Percentiles rank a stretch among this genome's conserved stretches.
These are phyloP conservation scores for Nemotelus pantherinus DNA, from an alignment of 2,888 invertebrate species.

Conservation along the genomic window DNA sequence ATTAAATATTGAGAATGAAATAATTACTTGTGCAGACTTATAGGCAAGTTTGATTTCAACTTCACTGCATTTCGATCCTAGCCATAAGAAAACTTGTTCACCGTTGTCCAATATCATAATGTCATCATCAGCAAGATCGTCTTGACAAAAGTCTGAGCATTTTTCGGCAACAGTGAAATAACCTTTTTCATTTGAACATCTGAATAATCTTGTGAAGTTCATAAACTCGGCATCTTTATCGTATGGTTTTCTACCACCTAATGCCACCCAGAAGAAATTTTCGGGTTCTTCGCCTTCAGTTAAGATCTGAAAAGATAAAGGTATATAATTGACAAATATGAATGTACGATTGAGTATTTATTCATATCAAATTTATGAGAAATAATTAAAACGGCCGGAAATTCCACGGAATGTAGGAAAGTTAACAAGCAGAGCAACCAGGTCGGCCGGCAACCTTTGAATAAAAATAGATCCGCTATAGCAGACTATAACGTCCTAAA, in stretches of 20 bases:
- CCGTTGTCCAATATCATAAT: conserved; percentile 99
- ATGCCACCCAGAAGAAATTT: conserved; percentile 98
- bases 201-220: conserved; percentile 91
- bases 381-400: too few species aligned
- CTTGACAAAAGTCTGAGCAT: conserved; percentile 78
- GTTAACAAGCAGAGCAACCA: too few species aligned
- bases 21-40: conserved; percentile 88
- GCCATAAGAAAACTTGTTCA: conserved; percentile 96
- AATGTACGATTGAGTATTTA: not conserved
- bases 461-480: too few species aligned
- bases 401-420: too few species aligned
- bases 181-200: conserved; percentile 99
- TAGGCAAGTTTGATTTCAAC: conserved; percentile 98
- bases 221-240: conserved; percentile 91
- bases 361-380: not conserved
- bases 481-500: too few species aligned
- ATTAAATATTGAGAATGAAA: not conserved
- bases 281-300: conserved; percentile 97
- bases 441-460: too few species aligned
- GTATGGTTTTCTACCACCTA: conserved; percentile 90
- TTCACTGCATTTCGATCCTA: conserved; percentile 95
- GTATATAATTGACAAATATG: conserved; percentile 10
- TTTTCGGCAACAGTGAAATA: conserved; percentile 99
- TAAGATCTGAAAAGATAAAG: conserved; percentile 69
- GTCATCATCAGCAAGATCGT: conserved; percentile 98